A percentile compares a stretch with the other conserved stretches of the same genome.
These are phyloP conservation scores for Hydrophis major DNA, from an alignment of 2,797 vertebrate species.

Conservation along the genomic window DNA sequence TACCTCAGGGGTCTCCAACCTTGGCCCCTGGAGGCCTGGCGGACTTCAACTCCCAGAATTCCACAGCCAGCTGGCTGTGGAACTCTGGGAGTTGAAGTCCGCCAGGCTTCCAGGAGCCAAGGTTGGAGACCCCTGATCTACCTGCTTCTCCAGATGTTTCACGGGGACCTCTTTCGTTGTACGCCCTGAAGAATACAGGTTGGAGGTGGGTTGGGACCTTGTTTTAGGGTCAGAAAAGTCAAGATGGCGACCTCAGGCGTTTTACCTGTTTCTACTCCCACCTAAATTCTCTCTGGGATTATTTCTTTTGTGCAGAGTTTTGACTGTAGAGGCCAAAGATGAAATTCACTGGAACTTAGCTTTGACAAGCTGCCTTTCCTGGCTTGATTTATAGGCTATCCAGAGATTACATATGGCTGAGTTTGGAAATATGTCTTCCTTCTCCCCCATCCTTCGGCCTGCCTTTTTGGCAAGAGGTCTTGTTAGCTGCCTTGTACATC, in stretches of 20 bases:
- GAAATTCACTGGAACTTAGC: conserved; percentile 30
- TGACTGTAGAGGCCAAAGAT: neutral
- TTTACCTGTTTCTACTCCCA: neutral
- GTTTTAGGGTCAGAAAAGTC: neutral
- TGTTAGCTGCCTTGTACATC: conserved; percentile 32
- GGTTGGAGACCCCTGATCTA: too few relatives aligned
- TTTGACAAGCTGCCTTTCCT: conserved; percentile 24
- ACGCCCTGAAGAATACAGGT: neutral
- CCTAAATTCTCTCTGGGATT: neutral
- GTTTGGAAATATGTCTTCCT: conserved; percentile 52
- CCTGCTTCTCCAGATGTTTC: neutral
- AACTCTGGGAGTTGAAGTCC: too few relatives aligned
- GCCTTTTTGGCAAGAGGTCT: conserved; percentile 5
- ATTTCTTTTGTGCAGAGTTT: neutral
- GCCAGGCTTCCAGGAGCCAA: too few relatives aligned
- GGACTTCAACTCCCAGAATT: too few relatives aligned
- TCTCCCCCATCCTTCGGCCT: conserved; percentile 19
- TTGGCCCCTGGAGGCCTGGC: too few relatives aligned
- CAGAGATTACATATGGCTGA: conserved; percentile 34
- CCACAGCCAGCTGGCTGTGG: too few relatives aligned
- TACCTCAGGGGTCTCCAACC: too few relatives aligned
- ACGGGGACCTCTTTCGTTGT: neutral
- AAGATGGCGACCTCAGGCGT: neutral
- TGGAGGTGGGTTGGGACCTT: neutral
- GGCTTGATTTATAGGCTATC: conserved; percentile 48